Base-by-base conservation (phyloP, 2,888 invertebrate species). In the Cheilosia impressa region DNA sequence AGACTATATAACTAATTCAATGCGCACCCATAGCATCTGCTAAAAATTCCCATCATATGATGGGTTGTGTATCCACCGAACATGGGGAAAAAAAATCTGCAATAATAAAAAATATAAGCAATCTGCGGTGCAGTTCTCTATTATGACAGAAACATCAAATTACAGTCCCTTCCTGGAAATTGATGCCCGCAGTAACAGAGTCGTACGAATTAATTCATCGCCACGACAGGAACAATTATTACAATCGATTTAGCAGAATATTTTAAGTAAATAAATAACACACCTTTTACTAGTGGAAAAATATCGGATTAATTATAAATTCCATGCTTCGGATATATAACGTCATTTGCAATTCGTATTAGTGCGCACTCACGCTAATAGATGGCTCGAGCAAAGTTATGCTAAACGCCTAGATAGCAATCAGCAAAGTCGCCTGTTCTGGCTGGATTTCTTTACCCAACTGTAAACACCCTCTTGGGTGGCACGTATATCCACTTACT, bases 311-410 rank as follows among this genome's bases (percentile, higher is more conserved):
- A 52, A 52, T 52, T 52, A 52, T 24, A 52, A 15, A 52, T 27
- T 52, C 24, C 24, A 27, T 52, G 52, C 52, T 15, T 6, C 1
- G 13, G 22, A 22, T 15, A 15, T 27, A 6, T 6, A 24, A 15
- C 4, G 13, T 13, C 5, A 52, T 52, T 52, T 52, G 52, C 27
- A 52, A 52, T 52, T 52, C 52, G 0, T 27, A 52, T 52, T 52
- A 52, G 24, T 52, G 52, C 52, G 0, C 24, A 24, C 52, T 24
- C 52, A 52, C 24, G 52, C 52, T 52, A 52, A 50, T 24, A 27
- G 22, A 52, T 52, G 52, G 22, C 52, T 15, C 52, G 24, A 22
- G 15, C 13, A 22, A 52, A 7, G 22, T 52, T 52, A 22, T 52
- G 52, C 52, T 22, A 15, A 52, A 52, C 24, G 52, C 24, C 24